Evolutionary conservation across 2,113 vertebrate species (phyloP).

Genomic region (Bombycilla garrulus): DNA sequence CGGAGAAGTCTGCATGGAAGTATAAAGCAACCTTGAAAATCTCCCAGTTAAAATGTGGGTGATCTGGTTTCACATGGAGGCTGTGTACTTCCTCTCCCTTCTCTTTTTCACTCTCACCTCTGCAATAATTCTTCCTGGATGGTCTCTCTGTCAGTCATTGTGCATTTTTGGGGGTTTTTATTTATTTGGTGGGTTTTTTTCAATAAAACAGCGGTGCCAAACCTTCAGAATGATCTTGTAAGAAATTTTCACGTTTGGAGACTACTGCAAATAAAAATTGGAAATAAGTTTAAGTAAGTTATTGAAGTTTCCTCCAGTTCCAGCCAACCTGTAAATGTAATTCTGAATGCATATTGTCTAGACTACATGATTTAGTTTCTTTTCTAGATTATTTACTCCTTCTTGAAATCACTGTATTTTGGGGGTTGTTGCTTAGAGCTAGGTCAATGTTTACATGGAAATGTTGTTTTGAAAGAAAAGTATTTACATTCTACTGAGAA

Average conservation of each 20-base stretch:
- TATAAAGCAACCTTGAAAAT: background rate
- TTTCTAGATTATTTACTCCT: background rate
- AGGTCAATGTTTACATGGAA: background rate
- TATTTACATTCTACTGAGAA: conserved; percentile 10
- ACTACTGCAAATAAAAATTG: background rate
- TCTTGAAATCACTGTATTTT: background rate
- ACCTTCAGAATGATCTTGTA: background rate
- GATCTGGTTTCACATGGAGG: background rate
- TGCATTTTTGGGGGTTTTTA: rapidly evolving
- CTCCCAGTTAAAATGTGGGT: background rate
- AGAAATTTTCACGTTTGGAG: background rate
- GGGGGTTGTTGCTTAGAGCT: background rate
- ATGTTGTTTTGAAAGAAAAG: background rate
- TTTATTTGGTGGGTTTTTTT: background rate
- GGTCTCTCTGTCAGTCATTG: background rate
- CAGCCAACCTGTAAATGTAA: background rate
- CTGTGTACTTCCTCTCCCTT: background rate
- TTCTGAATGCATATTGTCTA: background rate
- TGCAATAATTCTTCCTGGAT: background rate
- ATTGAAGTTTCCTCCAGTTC: background rate
- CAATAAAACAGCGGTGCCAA: background rate
- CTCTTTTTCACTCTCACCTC: background rate
- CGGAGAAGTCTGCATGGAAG: rapidly evolving
- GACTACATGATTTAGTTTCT: background rate
- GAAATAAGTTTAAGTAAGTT: background rate